Evolutionary conservation across 2,113 vertebrate genomes (phyloP), one percentile per base, ranked within the genome.

Genomic region (Phyllopteryx taeniolatus): DNA sequence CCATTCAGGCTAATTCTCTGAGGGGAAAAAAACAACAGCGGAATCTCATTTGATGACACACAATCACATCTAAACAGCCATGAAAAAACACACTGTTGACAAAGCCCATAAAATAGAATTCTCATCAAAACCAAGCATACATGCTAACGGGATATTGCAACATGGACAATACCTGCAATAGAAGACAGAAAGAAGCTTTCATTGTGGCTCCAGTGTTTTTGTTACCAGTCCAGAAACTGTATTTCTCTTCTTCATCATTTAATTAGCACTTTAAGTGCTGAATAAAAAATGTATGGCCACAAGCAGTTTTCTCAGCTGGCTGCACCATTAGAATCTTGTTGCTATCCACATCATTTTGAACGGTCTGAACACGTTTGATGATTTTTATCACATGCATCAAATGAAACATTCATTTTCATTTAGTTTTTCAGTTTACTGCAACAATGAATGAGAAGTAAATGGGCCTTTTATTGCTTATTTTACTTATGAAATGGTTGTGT

Each of bases 201-300:
- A 70, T 53, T 65, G 4, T 33, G 53, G 39, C 22, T 33, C 65
- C 65, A 15, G 46, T 49, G 66, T 51, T 31, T 70, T 74, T 74
- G 63, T 61, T 53, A n/a, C 61, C 63, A 62, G 39, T 51, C 68
- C 72, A 72, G 31, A 73, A 56, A 70, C 70, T 66, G 31, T 51
- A 27, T 73, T 69, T 66, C 31, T 31, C 68, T 51, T 31, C 33
- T 51, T 59, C 56, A 51, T 63, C 17, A 72, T 79, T 68, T 78
- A 71, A 73, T 67, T 62, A 65, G 35, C 46, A 43, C 57, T 63
- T 19, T 54, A 49, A 77, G 46, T 57, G 65, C 70, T 79, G 12
- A 62, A 69, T 73, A 31, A 65, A 84, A 82, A 71, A 76, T 57
- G n/a, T 2, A 71, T 72, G 53, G 64, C 59, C 9, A 53, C 53